Evolutionary conservation across 2,797 vertebrate genomes (phyloP).

Genomic region (Acipenser transmontanus): DNA sequence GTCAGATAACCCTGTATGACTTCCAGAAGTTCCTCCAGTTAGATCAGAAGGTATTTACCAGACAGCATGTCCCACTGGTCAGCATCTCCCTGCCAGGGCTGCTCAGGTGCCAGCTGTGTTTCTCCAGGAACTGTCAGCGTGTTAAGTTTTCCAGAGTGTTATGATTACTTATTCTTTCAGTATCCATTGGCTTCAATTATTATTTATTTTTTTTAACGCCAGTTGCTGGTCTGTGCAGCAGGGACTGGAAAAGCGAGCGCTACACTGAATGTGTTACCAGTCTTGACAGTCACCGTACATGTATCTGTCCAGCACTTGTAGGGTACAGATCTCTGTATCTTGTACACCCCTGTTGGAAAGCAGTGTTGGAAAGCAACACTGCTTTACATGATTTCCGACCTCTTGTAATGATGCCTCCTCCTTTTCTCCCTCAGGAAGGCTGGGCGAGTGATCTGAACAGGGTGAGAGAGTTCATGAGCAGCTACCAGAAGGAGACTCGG

Average conservation of each 20-base stretch:
- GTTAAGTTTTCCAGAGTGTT: not conserved
- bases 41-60: slow-evolving; percentile 70
- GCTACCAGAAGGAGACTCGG: slow-evolving; percentile 57
- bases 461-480: slow-evolving; percentile 67
- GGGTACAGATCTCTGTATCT: too few species aligned
- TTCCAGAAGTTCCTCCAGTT: slow-evolving; percentile 81
- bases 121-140: not conserved
- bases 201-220: too few species aligned
- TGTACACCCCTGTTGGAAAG: too few species aligned
- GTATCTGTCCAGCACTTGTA: too few species aligned
- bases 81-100: not conserved
- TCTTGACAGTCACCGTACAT: too few species aligned
- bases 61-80: not conserved
- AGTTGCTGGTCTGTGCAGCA: too few species aligned
- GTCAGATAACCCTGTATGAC: slow-evolving; percentile 77
- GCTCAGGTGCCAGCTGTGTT: not conserved
- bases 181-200: not conserved
- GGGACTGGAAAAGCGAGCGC: too few species aligned
- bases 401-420: not conserved
- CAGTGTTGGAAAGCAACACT: too few species aligned
- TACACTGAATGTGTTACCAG: too few species aligned
- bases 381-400: not conserved
- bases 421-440: slow-evolving; percentile 52
- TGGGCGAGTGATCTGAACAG: slow-evolving; percentile 68
- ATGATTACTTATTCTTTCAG: too few species aligned